Conservation (phyloP, 92 coral and sea anemone genomes). For the Umimayanthus chanpuru region DNA sequence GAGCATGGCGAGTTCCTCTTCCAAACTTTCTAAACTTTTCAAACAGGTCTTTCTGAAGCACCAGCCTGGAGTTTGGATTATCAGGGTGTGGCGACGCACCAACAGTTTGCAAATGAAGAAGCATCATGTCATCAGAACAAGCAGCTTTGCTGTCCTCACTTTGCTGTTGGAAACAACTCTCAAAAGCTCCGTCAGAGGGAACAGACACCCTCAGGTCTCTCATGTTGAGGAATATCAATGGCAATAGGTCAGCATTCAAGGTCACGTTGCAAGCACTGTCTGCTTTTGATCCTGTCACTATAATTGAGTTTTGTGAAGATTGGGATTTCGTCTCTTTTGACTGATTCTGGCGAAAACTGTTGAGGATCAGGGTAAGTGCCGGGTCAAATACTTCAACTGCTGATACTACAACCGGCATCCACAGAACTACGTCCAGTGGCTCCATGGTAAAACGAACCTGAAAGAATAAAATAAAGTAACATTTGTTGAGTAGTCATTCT, state of each 20-base stretch:
- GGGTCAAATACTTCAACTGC: constrained; percentile 73
- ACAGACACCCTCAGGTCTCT: constrained; percentile 78
- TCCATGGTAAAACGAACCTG: constrained; percentile 71
- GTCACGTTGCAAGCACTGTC: constrained; percentile 45
- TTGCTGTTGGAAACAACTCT: constrained; percentile 4
- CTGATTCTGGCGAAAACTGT: constrained; percentile 1
- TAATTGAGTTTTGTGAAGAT: background rate
- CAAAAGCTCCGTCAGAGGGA: constrained; percentile 47
- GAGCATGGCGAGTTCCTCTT: constrained; percentile 82
- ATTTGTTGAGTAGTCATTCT: background rate
- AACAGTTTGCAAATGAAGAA: constrained; percentile 77
- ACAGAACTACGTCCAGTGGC: constrained; percentile 90
- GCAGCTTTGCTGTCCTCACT: background rate
- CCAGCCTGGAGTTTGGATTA: constrained; percentile 81
- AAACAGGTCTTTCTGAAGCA: constrained; percentile 67
- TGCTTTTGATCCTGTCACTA: background rate
- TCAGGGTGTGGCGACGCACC: constrained; percentile 85
- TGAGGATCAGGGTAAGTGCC: background rate
- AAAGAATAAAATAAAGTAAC: background rate
- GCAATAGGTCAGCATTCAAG: constrained; percentile 68
- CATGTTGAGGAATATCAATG: constrained; percentile 75
- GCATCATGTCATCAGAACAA: constrained; percentile 66
- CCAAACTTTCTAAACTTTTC: constrained; percentile 82
- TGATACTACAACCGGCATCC: constrained; percentile 78
- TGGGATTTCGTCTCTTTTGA: background rate